Evolutionary conservation across 2,888 invertebrate genomes (phyloP).

Genomic region (Andrena bicolor): DNA sequence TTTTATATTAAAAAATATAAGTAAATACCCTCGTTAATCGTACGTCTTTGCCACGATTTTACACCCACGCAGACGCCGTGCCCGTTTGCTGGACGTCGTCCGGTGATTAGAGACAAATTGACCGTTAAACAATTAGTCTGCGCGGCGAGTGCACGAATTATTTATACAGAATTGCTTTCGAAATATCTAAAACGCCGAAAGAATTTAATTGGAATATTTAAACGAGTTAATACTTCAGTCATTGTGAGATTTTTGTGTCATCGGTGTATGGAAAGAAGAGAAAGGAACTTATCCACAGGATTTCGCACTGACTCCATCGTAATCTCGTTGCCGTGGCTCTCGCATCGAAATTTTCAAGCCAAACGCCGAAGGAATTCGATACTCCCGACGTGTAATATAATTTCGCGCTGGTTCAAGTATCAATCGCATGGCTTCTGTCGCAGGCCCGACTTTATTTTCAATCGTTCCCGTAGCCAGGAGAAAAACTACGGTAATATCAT

Average conservation of each 20-base stretch:
- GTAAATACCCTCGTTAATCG: constrained; percentile 39
- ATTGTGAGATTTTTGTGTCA: too few relatives aligned
- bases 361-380: neutral
- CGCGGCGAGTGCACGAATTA: constrained; percentile 20
- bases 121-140: constrained; percentile 38
- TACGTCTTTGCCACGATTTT: constrained; percentile 35
- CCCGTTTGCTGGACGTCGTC: constrained; percentile 19
- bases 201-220: too few relatives aligned
- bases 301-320: neutral
- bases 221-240: too few relatives aligned
- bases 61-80: constrained; percentile 1
- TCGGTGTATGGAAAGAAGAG: too few relatives aligned
- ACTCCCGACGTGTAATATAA: constrained; percentile 1
- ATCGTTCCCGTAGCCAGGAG: constrained; percentile 33
- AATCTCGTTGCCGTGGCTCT: neutral
- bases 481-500: constrained; percentile 56
- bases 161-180: neutral
- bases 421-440: constrained; percentile 18
- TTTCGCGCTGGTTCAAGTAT: constrained; percentile 9
- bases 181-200: neutral
- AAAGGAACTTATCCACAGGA: neutral
- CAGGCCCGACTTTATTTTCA: constrained; percentile 43
- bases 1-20: constrained; percentile 5
- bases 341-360: neutral
- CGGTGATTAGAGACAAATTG: constrained; percentile 40